These are phyloP conservation scores for Echinarachnius parma DNA, from an alignment of 53 echinoderm and acorn worm genomes.

Conservation along the genomic window DNA sequence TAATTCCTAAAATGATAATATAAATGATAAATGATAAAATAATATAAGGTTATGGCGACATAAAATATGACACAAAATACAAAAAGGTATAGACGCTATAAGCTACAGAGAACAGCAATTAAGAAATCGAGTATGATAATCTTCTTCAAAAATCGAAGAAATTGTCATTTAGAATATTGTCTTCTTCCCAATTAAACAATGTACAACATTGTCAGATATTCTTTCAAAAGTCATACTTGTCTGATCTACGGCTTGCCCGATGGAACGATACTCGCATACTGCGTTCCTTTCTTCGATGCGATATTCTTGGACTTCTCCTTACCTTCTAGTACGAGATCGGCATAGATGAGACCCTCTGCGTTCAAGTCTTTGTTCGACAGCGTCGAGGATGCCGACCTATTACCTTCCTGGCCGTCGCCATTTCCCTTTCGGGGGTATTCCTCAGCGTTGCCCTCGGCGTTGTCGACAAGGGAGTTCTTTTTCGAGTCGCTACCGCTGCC, in stretches of 20 bases:
- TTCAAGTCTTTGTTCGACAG: constrained; percentile 24
- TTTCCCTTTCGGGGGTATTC: background rate
- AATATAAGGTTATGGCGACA: too few relatives aligned
- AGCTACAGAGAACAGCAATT: too few relatives aligned
- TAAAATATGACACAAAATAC: too few relatives aligned
- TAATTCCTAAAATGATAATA: too few relatives aligned
- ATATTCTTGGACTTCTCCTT: background rate
- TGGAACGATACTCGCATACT: constrained; percentile 35
- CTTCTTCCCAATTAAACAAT: too few relatives aligned
- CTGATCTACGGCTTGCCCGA: constrained; percentile 22
- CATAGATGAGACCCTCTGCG: constrained; percentile 31
- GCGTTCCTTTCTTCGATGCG: constrained; percentile 20
- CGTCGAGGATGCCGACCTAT: background rate
- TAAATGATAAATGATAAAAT: too few relatives aligned
- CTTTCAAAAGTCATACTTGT: too few relatives aligned
- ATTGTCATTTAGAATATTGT: too few relatives aligned
- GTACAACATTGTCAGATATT: too few relatives aligned
- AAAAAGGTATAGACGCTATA: too few relatives aligned
- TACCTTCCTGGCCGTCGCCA: background rate
- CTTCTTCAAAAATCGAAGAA: too few relatives aligned
- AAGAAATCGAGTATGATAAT: too few relatives aligned
- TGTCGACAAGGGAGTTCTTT: background rate
- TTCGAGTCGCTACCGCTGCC: background rate
- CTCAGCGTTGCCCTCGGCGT: background rate
- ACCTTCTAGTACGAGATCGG: constrained; percentile 22